Evolutionary conservation across 2,113 vertebrate species (phyloP).

Genomic region (Ochotona princeps): DNA sequence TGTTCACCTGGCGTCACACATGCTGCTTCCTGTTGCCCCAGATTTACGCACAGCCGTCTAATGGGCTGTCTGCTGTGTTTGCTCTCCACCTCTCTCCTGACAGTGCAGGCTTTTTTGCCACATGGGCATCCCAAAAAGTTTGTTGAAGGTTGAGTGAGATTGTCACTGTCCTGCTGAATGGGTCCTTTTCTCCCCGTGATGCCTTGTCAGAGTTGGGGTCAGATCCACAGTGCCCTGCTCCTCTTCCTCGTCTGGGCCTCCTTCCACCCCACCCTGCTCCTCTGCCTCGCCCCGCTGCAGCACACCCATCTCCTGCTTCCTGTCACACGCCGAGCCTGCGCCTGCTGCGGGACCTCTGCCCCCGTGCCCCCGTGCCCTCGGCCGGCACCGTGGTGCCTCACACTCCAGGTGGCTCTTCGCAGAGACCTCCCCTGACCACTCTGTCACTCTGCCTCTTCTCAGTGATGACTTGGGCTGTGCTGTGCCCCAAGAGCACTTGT

Average conservation of each 20-base stretch:
- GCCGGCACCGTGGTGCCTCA: not conserved
- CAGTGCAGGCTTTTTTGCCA: not conserved
- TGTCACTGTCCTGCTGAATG: not conserved
- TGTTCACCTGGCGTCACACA: no score
- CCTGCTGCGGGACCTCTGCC: not conserved
- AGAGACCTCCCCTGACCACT: not conserved
- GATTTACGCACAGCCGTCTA: not conserved
- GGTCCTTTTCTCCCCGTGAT: no score
- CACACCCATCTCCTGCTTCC: not conserved
- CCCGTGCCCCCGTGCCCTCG: no score
- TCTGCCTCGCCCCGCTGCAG: no score
- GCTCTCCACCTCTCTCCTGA: not conserved
- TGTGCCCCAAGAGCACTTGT: not conserved
- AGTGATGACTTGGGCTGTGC: not conserved
- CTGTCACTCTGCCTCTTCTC: not conserved
- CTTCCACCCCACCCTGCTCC: no score
- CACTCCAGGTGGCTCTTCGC: not conserved
- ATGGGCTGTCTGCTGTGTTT: not conserved
- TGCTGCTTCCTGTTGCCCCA: not conserved
- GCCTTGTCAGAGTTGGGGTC: not conserved
- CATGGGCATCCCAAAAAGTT: not conserved
- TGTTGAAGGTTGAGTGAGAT: not conserved
- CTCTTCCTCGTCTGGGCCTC: not conserved
- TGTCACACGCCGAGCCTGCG: accelerated
- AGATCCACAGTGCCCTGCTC: not conserved